Base-by-base conservation (phyloP, 2,888 invertebrate species). In the Endotricha flammealis region DNA sequence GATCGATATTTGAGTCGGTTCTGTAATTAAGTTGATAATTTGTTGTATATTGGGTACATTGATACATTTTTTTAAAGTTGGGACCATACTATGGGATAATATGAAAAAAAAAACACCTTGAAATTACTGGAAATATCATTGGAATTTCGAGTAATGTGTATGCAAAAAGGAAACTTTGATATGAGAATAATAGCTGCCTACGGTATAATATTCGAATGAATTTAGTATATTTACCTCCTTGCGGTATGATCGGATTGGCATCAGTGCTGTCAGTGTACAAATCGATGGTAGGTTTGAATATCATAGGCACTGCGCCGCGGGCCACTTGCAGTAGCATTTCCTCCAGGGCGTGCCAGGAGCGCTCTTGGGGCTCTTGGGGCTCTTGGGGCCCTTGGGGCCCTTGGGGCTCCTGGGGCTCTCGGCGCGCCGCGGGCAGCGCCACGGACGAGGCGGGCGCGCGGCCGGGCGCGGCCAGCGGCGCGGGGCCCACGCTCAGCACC, bases 1-100 rank as follows among this genome's bases (percentile, higher is more conserved):
- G 13, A 97, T 86, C 24, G 92, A 91, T 35, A 97, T 88, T 70
- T 92, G 92, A 35, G 97, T 91, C 0, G 94, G 93, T 70, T 97
- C 97, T 91, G 74, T 32, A 76, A 23, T 29, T 7, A 7, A 29
- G 7, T 8, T 44, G 56, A 58, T 8, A 10, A 37, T 39, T 24
- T 37, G 20, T 17, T 40, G 36, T 24, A 10, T 28, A 36, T 10
- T 10, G 4, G 24, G 9, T 24, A 24, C n/a, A n/a, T n/a, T n/a
- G n/a, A n/a, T n/a, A n/a, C n/a, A n/a, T n/a, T n/a, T n/a, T n/a
- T n/a, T n/a, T n/a, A n/a, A n/a, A n/a, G n/a, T n/a, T n/a, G n/a
- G n/a, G n/a, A n/a, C n/a, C n/a, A n/a, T n/a, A n/a, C n/a, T n/a
- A n/a, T n/a, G n/a, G n/a, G n/a, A n/a, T n/a, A n/a, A n/a, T n/a